A percentile compares a stretch with the other conserved stretches of the same genome.
phyloP scores from a whole-genome alignment of 2,113 vertebrate species.

The Stigmatopora argus region DNA sequence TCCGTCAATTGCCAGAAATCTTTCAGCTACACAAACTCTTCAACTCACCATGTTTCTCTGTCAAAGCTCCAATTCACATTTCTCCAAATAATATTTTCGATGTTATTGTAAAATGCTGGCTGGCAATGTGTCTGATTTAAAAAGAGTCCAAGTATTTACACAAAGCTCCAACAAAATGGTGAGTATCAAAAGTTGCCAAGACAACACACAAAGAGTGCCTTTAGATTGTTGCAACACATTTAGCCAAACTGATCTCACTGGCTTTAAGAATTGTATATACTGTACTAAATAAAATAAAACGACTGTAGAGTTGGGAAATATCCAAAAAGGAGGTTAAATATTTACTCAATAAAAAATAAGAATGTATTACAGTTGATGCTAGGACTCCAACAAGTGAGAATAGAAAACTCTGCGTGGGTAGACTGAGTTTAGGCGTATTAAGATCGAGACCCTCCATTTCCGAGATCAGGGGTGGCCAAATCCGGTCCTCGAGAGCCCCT shows the following conservation, averaged over 20 bases:
- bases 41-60: not conserved
- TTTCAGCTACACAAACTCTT: slow-evolving; percentile 4
- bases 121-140: slow-evolving; percentile 15
- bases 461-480: no score
- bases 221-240: not conserved
- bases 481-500: no score
- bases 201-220: not conserved
- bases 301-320: not conserved
- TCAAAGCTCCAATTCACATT: slow-evolving; percentile 7
- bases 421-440: not conserved
- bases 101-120: slow-evolving; percentile 31
- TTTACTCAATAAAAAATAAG: not conserved
- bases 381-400: not conserved
- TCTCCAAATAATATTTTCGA: slow-evolving; percentile 23
- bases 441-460: not conserved
- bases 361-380: no score
- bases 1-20: not conserved
- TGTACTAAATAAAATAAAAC: not conserved
- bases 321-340: not conserved
- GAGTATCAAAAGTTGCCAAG: slow-evolving; percentile 13
- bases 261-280: slow-evolving; percentile 18
- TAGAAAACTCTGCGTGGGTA: not conserved
- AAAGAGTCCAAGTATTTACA: slow-evolving; percentile 38
- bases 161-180: slow-evolving; percentile 19
- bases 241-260: slow-evolving; percentile 8